Evolutionary conservation across 2,888 invertebrate genomes (phyloP), one percentile per base, ranked within the genome.

Genomic region (Drosophila limbata): DNA sequence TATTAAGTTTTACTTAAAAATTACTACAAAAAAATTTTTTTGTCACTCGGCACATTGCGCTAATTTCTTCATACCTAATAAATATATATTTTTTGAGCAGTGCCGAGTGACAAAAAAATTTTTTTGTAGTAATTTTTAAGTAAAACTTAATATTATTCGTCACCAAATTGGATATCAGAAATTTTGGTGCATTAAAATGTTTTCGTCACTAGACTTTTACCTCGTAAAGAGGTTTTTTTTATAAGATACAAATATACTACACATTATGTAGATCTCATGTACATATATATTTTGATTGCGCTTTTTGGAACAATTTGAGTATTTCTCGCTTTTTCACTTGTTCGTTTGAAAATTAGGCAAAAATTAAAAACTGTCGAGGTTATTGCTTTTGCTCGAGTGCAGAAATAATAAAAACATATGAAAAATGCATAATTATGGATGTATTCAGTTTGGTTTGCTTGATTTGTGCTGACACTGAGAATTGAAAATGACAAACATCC

Each of bases 231-330:
- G n/a, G n/a, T n/a, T n/a, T n/a, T n/a, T n/a, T n/a, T n/a, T n/a
- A n/a, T n/a, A n/a, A n/a, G n/a, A n/a, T 63, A 66, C 53, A 39
- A 61, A 44, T 37, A 33, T 17, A 21, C 40, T 51, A 15, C 31
- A 56, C n/a, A 37, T 39, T 57, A 48, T 45, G 47, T 57, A 57
- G 2, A 47, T 35, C 8, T 13, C 9, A 45, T 61, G 40, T 73
- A 74, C 75, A 59, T 50, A 74, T 77, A 59, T 50, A 37, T 69
- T 76, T 89, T 88, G 85, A 85, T 86, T 85, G 88, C 69, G 37
- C 50, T 60, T 69, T 82, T 84, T 82, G 84, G 81, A 83, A 19
- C 81, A 74, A 60, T 77, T 76, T 47, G 40, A 57, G 63, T 35
- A 56, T 68, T 60, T 82, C 66, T 83, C 51, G 50, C 69, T 40